Evolutionary conservation across 2,797 vertebrate species (phyloP).

Genomic region (Siniperca scherzeri): DNA sequence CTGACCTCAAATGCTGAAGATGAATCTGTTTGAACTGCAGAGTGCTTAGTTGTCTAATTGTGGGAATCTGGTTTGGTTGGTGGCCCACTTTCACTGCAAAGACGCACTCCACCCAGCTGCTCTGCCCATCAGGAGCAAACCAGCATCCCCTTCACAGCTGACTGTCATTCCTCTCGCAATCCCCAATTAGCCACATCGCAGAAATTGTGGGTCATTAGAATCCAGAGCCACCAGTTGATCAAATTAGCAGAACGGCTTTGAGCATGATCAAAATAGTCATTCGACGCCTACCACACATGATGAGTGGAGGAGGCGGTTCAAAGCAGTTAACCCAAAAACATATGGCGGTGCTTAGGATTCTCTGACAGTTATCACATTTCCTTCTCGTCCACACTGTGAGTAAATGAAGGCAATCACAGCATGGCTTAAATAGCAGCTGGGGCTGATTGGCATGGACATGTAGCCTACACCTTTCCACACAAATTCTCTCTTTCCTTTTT

Average conservation of each 20-base stretch:
- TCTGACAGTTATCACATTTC: constrained; percentile 40
- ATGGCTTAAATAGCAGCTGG: constrained; percentile 27
- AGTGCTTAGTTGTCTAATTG: constrained; percentile 32
- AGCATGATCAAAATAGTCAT: constrained; percentile 23
- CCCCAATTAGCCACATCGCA: constrained; percentile 48
- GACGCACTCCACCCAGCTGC: constrained; percentile 21
- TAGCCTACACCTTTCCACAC: constrained; percentile 19
- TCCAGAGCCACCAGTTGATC: constrained; percentile 28
- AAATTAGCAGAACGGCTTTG: constrained; percentile 42
- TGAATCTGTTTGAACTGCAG: constrained; percentile 21
- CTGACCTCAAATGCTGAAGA: constrained; percentile 4
- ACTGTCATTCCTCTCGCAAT: constrained; percentile 53
- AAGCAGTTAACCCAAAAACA: constrained; percentile 46
- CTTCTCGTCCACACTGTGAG: not conserved
- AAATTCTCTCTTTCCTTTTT: not conserved
- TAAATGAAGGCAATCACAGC: constrained; percentile 9
- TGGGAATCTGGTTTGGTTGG: constrained; percentile 34
- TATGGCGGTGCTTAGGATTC: constrained; percentile 52
- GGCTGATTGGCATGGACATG: not conserved
- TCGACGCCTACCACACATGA: constrained; percentile 38
- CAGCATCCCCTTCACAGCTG: constrained; percentile 46
- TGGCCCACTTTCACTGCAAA: constrained; percentile 20
- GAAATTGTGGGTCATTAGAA: constrained; percentile 51
- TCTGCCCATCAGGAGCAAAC: not conserved
- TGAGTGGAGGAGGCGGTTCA: constrained; percentile 12